A percentile compares a stretch with the other conserved stretches of the same genome.
phyloP scores from a whole-genome alignment of 2,113 vertebrate species.

The Bostrychus sinensis region DNA sequence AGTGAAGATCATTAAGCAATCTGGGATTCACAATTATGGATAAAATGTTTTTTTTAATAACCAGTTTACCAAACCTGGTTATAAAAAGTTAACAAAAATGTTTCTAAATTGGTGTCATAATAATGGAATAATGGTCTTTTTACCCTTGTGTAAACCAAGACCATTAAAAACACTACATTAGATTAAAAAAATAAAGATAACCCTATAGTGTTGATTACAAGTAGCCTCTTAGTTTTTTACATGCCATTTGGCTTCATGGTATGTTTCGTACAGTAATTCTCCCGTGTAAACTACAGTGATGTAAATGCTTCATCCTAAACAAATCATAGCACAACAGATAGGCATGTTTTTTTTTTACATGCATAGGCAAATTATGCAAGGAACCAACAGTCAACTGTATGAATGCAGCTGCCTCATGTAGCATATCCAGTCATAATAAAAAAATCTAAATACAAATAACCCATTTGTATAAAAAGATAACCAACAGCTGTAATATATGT shows the following conservation, averaged over 20 bases:
- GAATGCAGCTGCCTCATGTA: constrained; percentile 45
- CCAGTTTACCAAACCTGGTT: constrained; percentile 12
- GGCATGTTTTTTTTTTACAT: constrained; percentile 30
- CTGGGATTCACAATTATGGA: constrained; percentile 19
- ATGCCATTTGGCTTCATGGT: constrained; percentile 41
- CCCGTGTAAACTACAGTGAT: constrained; percentile 42
- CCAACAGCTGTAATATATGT: constrained; percentile 21
- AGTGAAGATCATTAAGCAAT: constrained; percentile 44
- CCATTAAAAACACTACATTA: constrained; percentile 52
- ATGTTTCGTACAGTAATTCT: constrained; percentile 7
- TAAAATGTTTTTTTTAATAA: constrained; percentile 20
- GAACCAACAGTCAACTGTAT: constrained; percentile 12
- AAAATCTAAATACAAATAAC: constrained; percentile 37
- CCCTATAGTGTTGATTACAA: constrained; percentile 40
- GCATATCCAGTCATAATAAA: constrained; percentile 36
- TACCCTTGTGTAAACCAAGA: constrained; percentile 65
- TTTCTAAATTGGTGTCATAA: constrained; percentile 15
- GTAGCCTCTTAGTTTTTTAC: constrained; percentile 36
- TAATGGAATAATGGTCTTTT: constrained; percentile 41
- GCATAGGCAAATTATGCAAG: constrained; percentile 48
- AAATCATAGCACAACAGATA: constrained; percentile 18
- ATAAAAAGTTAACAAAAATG: constrained; percentile 33
- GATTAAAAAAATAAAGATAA: constrained; percentile 61
- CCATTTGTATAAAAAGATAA: constrained; percentile 25
- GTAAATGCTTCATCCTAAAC: constrained; percentile 24